Percentiles rank a stretch among this genome's conserved stretches.
Evolutionary conservation across 2,797 vertebrate genomes (phyloP).

Genomic region (Prionace glauca): DNA sequence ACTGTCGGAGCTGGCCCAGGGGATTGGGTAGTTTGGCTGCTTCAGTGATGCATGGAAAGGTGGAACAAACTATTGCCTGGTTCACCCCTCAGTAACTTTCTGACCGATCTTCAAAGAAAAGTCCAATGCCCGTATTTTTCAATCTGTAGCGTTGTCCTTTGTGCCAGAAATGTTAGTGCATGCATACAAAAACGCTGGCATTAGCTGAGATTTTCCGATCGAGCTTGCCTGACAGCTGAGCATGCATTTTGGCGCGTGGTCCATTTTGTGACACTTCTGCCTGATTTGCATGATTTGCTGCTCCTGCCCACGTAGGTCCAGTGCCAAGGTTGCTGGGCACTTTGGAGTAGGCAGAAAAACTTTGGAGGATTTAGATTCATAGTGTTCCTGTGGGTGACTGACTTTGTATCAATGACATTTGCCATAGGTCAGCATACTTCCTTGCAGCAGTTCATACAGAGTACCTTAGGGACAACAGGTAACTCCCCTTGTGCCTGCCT

Average conservation of each 20-base stretch:
- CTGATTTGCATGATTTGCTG: not conserved
- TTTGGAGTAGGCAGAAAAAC: not conserved
- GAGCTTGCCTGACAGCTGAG: not conserved
- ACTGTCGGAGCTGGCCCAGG: not conserved
- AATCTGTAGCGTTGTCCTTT: not conserved
- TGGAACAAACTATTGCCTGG: not conserved
- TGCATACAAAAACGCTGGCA: not conserved
- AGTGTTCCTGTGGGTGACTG: not conserved
- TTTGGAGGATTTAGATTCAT: not conserved
- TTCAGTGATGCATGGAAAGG: not conserved
- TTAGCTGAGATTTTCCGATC: not conserved
- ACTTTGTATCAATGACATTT: not conserved
- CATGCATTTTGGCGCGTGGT: not conserved
- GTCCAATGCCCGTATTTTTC: not conserved
- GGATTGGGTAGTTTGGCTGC: not conserved
- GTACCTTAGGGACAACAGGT: not conserved
- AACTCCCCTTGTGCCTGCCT: not conserved
- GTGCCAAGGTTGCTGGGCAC: not conserved
- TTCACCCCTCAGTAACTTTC: not conserved
- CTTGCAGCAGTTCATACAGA: not conserved
- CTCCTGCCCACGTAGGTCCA: not conserved
- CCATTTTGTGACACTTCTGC: not conserved
- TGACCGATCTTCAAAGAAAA: not conserved
- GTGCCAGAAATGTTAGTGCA: not conserved
- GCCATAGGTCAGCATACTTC: not conserved